Percentiles rank a stretch among this genome's conserved stretches.
Evolutionary conservation across 2,888 invertebrate genomes (phyloP).

Genomic region (Melangyna quadrimaculata): DNA sequence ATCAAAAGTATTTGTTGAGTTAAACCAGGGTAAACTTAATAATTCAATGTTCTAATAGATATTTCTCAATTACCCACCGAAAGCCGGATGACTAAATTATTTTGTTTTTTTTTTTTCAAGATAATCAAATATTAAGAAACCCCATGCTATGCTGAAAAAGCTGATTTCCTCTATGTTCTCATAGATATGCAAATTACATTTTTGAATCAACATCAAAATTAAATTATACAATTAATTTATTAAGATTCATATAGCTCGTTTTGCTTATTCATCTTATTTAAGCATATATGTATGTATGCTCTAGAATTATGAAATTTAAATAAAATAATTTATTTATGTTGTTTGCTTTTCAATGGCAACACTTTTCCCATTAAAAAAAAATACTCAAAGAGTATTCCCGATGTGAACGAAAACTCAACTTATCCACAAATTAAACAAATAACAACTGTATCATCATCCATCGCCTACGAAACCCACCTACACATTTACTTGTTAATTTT

Average conservation of each 20-base stretch:
- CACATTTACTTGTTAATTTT: not conserved
- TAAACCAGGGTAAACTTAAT: too few relatives aligned
- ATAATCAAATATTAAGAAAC: not conserved
- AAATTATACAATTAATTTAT: conserved; percentile 15
- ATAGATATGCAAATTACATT: not conserved
- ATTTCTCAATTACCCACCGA: too few relatives aligned
- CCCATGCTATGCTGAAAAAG: not conserved
- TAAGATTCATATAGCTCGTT: not conserved
- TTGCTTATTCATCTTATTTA: not conserved
- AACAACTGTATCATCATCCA: not conserved
- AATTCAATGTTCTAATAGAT: too few relatives aligned
- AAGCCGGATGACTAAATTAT: too few relatives aligned
- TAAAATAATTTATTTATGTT: not conserved
- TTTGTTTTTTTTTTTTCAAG: not conserved
- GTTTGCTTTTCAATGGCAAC: conserved; percentile 12
- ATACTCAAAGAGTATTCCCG: not conserved
- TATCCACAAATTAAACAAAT: conserved; percentile 33
- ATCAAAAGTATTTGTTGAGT: too few relatives aligned
- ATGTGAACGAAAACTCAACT: not conserved
- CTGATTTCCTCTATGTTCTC: not conserved
- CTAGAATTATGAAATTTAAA: not conserved
- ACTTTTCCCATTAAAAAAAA: not conserved
- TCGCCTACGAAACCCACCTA: conserved; percentile 48
- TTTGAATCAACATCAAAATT: not conserved
- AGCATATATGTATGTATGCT: too few relatives aligned